phyloP scores from a whole-genome alignment of 2,888 invertebrate species.

The Julus scanicus region DNA sequence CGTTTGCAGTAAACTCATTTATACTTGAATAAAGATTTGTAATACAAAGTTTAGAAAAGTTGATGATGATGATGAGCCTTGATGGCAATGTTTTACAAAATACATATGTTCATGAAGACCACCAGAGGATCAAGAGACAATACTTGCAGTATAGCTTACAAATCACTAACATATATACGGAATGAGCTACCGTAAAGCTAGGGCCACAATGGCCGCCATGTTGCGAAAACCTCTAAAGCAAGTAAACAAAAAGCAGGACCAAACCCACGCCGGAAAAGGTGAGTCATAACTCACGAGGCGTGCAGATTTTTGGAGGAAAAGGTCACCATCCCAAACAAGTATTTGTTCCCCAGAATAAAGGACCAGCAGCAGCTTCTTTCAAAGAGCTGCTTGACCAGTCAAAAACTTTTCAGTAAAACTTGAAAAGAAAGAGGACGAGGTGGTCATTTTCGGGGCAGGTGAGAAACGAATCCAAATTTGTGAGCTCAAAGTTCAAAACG shows the following conservation, averaged over 20 bases:
- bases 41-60: no score
- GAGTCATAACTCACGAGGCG: not conserved
- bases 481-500: conserved; percentile 30
- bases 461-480: not conserved
- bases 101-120: no score
- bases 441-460: conserved; percentile 22
- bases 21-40: no score
- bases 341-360: not conserved
- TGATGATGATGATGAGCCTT: not conserved
- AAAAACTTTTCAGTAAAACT: not conserved
- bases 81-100: not conserved
- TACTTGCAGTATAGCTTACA: not conserved
- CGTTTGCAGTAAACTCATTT: no score
- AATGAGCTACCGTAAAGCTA: not conserved
- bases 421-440: not conserved
- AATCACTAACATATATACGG: not conserved
- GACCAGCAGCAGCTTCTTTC: not conserved
- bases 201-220: not conserved
- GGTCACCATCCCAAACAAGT: conserved; percentile 3
- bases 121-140: no score
- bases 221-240: not conserved
- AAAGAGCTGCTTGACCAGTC: not conserved
- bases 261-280: conserved; percentile 1
- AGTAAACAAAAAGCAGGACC: not conserved
- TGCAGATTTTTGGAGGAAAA: not conserved